These are phyloP conservation scores for Mythimna impura DNA, from an alignment of 2,888 invertebrate genomes.

Conservation along the genomic window DNA sequence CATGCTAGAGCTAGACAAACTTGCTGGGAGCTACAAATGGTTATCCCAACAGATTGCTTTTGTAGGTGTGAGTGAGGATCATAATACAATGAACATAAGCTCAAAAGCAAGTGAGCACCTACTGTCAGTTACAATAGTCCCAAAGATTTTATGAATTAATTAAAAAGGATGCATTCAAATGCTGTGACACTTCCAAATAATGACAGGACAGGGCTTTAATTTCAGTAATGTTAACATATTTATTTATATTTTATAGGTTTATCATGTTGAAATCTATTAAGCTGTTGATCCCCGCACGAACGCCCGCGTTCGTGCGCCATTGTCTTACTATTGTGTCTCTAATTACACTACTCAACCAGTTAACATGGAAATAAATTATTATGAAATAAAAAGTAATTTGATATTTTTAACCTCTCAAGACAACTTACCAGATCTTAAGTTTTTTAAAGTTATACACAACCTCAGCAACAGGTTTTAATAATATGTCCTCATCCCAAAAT, in stretches of 20 bases:
- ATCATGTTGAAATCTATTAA: constrained; percentile 34
- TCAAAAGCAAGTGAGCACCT: neutral
- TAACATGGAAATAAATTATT: constrained; percentile 61
- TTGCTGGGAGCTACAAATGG: neutral
- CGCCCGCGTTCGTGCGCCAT: too few relatives aligned
- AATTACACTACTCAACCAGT: too few relatives aligned
- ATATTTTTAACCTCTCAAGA: constrained; percentile 54
- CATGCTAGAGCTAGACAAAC: neutral
- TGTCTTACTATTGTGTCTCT: too few relatives aligned
- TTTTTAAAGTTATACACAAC: constrained; percentile 72
- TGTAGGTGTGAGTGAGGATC: neutral
- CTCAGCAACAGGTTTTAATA: constrained; percentile 74
- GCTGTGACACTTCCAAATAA: constrained; percentile 44
- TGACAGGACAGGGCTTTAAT: constrained; percentile 29
- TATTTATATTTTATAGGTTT: constrained; percentile 20
- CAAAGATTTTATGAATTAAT: constrained; percentile 13
- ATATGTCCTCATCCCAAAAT: constrained; percentile 92
- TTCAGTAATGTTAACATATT: constrained; percentile 27
- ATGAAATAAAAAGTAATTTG: constrained; percentile 29
- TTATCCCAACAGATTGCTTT: neutral
- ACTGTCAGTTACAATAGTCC: constrained; percentile 9
- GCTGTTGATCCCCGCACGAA: too few relatives aligned
- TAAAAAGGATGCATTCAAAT: constrained; percentile 1
- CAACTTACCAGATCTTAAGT: constrained; percentile 65
- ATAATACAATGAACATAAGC: neutral